Evolutionary conservation across 2,797 vertebrate species (phyloP), one percentile per base, ranked within the genome.

Genomic region (Gymnothorax javanicus): DNA sequence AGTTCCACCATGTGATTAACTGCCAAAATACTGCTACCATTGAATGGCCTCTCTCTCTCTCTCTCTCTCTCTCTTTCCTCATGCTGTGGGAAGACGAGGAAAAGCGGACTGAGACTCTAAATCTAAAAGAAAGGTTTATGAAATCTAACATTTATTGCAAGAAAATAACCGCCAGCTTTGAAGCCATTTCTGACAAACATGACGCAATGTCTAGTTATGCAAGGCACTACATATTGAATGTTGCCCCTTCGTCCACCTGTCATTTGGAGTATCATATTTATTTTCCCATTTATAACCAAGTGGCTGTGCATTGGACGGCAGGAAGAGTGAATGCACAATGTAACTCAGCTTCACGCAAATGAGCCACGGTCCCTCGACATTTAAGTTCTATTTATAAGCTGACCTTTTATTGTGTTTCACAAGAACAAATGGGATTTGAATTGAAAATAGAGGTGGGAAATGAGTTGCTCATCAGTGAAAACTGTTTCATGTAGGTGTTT

Each of bases 1-100:
- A 91, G 90, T 93, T 94, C 93, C 91, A 83, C 92, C 87, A 85
- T 89, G 90, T 15, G 89, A 93, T 94, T 95, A 94, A 95, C 0
- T 85, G 89, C 86, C 60, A 56, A 87, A 92, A 91, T 93, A 94
- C 93, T 43, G 92, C 89, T 73, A 85, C 90, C 86, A 85, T 88
- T 85, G 88, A 93, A 95, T 94, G 94, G 92, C 91, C 88, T 91
- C 88, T 90, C 86, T 87, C 89, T 91, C 87, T 90, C 25, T 89
- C 71, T 84, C 73, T 89, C 86, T 92, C 77, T 77, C 75, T 50
- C 87, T 56, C 43, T 69, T 85, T 83, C 91, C 69, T 43, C 25
- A 64, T 77, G 54, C 81, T 85, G 60, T 87, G 83, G 82, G 83
- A 89, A 89, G 59, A 77, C 85, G 84, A 86, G 71, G 85, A 62